Conservation (phyloP, 2,113 vertebrate species). For the Sigmodon hispidus region DNA sequence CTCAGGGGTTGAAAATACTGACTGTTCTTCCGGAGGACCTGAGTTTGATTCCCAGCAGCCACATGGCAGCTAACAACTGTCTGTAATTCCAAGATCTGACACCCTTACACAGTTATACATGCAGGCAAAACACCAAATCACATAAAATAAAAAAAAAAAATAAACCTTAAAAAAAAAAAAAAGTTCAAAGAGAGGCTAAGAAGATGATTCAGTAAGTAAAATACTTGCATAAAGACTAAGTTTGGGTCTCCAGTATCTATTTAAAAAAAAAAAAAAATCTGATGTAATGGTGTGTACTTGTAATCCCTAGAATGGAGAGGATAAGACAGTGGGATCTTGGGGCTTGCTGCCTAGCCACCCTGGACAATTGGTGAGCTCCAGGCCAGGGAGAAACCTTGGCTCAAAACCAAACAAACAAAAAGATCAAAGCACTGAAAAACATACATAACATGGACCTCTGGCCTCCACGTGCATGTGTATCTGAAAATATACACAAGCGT, state of each 20-base stretch:
- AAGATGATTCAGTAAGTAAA: background rate
- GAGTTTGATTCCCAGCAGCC: no score
- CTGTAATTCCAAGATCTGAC: no score
- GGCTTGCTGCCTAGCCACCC: background rate
- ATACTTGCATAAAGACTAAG: background rate
- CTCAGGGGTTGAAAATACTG: no score
- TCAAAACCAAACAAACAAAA: background rate
- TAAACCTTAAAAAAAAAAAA: conserved; percentile 56
- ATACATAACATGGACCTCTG: background rate
- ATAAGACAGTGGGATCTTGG: background rate
- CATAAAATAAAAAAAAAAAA: no score
- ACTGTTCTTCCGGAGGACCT: no score
- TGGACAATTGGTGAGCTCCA: background rate
- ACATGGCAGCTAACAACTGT: no score
- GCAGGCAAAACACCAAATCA: no score
- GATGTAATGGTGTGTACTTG: background rate
- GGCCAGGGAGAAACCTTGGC: background rate
- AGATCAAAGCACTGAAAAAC: background rate
- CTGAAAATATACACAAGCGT: background rate
- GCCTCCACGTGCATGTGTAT: background rate
- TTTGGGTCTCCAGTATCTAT: background rate
- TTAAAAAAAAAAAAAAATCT: background rate
- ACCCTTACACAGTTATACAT: no score
- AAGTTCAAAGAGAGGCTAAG: background rate
- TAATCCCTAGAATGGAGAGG: background rate